These are phyloP conservation scores for Pachyuromys duprasi DNA, from an alignment of 2,797 vertebrate species.

Conservation along the genomic window DNA sequence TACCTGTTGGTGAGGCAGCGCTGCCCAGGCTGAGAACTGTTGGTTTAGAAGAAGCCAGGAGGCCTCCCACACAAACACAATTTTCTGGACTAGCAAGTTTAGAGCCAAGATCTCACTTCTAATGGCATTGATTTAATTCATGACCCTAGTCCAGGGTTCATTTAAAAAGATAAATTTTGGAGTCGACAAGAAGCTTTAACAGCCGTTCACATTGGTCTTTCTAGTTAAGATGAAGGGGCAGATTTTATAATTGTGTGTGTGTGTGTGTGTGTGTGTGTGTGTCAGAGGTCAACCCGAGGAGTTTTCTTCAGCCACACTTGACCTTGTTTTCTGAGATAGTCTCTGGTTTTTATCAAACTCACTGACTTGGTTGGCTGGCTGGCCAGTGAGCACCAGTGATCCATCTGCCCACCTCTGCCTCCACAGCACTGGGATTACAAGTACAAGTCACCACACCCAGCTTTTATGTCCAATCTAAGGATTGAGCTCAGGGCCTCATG, in stretches of 20 bases:
- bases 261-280: not conserved
- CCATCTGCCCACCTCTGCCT: not conserved
- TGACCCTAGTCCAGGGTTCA: not conserved
- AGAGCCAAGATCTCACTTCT: not conserved
- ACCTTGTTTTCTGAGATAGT: not conserved
- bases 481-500: not conserved
- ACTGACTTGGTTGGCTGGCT: not conserved
- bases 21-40: not conserved
- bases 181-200: not conserved
- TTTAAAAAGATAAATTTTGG: not conserved
- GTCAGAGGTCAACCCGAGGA: not conserved
- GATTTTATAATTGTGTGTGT: not conserved
- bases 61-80: not conserved
- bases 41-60: not conserved
- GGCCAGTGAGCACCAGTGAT: not conserved
- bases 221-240: not conserved
- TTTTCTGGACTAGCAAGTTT: not conserved
- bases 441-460: no score
- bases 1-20: not conserved
- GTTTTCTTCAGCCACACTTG: not conserved
- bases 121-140: constrained; percentile 1
- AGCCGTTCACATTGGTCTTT: not conserved
- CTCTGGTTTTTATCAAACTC: not conserved
- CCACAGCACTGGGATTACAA: not conserved
- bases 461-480: not conserved